Percentiles rank a stretch among this genome's conserved stretches.
These are phyloP conservation scores for Natrix natrix DNA, from an alignment of 2,797 vertebrate genomes.

Conservation along the genomic window DNA sequence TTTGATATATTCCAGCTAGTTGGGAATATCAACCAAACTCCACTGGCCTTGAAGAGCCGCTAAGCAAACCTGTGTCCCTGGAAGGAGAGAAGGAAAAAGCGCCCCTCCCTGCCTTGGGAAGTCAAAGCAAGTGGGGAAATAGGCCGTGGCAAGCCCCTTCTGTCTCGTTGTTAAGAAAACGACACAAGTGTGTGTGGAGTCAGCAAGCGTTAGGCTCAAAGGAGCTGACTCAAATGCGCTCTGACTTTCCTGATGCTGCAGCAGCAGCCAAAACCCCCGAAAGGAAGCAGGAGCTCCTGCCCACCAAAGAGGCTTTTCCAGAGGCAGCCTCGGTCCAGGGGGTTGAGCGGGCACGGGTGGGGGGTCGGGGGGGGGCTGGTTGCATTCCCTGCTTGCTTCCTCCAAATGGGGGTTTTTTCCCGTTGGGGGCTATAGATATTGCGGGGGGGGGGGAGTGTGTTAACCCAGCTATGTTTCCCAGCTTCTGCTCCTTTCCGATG, in stretches of 20 bases:
- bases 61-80: neutral
- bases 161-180: neutral
- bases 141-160: neutral
- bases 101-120: neutral
- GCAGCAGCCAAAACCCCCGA: neutral
- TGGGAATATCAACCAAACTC: neutral
- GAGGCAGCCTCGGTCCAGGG: neutral
- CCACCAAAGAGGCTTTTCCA: neutral
- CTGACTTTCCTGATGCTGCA: neutral
- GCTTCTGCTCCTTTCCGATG: neutral
- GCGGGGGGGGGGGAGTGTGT: neutral
- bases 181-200: neutral
- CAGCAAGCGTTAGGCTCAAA: neutral
- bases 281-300: neutral
- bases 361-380: accelerated
- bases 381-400: neutral
- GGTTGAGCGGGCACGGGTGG: accelerated
- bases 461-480: neutral
- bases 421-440: neutral
- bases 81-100: too few relatives aligned
- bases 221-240: neutral
- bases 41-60: neutral
- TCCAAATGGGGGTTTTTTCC: neutral
- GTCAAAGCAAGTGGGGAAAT: neutral
- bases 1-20: neutral